Evolutionary conservation across 2,113 vertebrate species (phyloP), one percentile per base, ranked within the genome.

Genomic region (Sula dactylatra): DNA sequence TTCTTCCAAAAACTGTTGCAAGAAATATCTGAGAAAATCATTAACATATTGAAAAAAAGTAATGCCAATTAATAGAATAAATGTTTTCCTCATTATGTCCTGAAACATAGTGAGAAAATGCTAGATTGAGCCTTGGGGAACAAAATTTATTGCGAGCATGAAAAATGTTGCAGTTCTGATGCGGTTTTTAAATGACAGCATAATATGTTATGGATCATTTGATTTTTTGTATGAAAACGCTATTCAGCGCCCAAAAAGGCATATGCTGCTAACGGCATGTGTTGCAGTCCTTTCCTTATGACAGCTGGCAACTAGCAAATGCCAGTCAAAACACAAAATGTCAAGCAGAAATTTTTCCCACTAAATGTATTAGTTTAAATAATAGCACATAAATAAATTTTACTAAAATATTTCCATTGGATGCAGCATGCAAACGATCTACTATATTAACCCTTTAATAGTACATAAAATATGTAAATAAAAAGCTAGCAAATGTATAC

Each of bases 131-230:
- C 98, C 98, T 95, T 52, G 29, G 96, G 98, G 97, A 97, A 98
- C 61, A 95, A 98, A 97, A 96, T 98, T 95, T 97, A 96, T 98
- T 98, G 97, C 72, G 50, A 93, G 64, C 90, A 97, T 97, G 97
- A 97, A 98, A 98, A 98, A 96, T 95, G 65, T 97, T 98, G 90
- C 95, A 82, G 94, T 98, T 97, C 93, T 98, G 97, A 98, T 91
- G 96, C 82, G 45, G 81, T 98, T 98, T 98, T 98, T 98, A 98
- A 98, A 98, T 98, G 98, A 99, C 98, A 99, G 97, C 97, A 97
- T 98, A 98, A 99, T 99, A 98, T 97, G 98, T 99, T 99, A 98
- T 98, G 99, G 99, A 99, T 99, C 98, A 99, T 99, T 99, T 99
- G 98, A 98, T 97, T 97, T 98, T 97, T 97, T 97, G 79, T 94